A percentile compares a stretch with the other conserved stretches of the same genome.
Evolutionary conservation across 2,888 invertebrate species (phyloP).

Genomic region (Dusona sp.): DNA sequence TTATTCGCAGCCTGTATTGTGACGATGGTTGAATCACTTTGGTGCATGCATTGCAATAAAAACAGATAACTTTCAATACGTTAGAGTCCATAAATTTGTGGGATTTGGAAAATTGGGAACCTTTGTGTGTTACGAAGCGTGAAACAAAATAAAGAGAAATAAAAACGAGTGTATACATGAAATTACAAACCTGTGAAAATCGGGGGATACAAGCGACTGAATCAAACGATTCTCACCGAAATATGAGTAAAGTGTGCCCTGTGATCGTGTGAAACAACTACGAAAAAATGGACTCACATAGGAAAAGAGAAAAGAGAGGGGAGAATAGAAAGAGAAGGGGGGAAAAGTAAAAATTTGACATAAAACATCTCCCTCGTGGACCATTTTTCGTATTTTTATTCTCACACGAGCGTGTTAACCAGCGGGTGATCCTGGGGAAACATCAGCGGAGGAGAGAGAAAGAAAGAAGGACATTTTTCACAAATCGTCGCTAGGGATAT

Average conservation of each 20-base stretch:
- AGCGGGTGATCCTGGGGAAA: constrained; percentile 51
- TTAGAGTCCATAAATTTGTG: constrained; percentile 5
- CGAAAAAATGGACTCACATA: neutral
- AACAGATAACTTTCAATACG: neutral
- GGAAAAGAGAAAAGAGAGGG: neutral
- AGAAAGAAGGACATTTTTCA: constrained; percentile 41
- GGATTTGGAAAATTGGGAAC: constrained; percentile 14
- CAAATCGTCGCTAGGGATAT: constrained; percentile 66
- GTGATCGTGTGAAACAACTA: constrained; percentile 46
- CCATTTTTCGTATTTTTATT: constrained; percentile 52
- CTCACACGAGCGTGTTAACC: constrained; percentile 64
- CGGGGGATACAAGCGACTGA: constrained; percentile 37
- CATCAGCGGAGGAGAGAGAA: neutral
- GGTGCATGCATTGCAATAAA: neutral
- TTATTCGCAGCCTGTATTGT: neutral
- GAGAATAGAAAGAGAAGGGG: constrained; percentile 27
- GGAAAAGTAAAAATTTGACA: constrained; percentile 61
- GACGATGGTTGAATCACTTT: neutral
- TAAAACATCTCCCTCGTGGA: constrained; percentile 60
- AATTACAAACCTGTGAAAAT: constrained; percentile 18
- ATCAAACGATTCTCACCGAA: constrained; percentile 60
- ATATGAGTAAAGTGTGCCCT: constrained; percentile 53
- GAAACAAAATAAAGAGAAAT: constrained; percentile 45
- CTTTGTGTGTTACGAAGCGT: constrained; percentile 30
- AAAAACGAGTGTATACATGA: neutral